phyloP scores from a whole-genome alignment of 2,113 vertebrate genomes.

The Psilopogon haemacephalus region DNA sequence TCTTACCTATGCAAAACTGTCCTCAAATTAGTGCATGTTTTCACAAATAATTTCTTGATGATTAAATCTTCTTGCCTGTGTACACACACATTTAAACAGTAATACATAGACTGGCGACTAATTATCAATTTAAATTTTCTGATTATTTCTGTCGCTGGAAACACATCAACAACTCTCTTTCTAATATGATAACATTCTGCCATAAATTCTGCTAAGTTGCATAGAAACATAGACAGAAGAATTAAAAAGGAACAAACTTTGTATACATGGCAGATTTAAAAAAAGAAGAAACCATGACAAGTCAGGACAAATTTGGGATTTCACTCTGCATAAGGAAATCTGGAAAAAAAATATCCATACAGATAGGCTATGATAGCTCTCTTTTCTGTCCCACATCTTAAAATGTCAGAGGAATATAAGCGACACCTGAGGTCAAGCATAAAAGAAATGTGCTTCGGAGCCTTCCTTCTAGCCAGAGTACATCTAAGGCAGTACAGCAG shows the following conservation, averaged over 20 bases:
- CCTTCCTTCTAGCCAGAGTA: background rate
- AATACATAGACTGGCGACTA: accelerated
- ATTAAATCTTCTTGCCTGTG: background rate
- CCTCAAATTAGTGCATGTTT: background rate
- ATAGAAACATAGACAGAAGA: background rate
- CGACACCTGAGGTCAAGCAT: background rate
- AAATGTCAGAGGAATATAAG: background rate
- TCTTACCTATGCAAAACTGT: background rate
- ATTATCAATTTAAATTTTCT: background rate
- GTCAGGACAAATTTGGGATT: background rate
- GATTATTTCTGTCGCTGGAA: background rate
- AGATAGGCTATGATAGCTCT: background rate
- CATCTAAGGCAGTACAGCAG: background rate
- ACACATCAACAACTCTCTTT: background rate
- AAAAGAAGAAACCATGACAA: background rate
- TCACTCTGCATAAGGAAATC: background rate
- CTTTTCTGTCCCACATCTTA: background rate
- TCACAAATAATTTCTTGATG: background rate
- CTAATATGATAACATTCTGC: background rate
- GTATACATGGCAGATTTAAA: background rate
- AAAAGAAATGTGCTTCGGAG: background rate
- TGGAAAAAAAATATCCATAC: background rate
- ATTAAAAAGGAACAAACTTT: background rate
- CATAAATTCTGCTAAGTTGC: background rate
- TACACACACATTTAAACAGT: background rate